Conservation (phyloP, 2,888 invertebrate genomes). For the Gastrophysa polygoni region DNA sequence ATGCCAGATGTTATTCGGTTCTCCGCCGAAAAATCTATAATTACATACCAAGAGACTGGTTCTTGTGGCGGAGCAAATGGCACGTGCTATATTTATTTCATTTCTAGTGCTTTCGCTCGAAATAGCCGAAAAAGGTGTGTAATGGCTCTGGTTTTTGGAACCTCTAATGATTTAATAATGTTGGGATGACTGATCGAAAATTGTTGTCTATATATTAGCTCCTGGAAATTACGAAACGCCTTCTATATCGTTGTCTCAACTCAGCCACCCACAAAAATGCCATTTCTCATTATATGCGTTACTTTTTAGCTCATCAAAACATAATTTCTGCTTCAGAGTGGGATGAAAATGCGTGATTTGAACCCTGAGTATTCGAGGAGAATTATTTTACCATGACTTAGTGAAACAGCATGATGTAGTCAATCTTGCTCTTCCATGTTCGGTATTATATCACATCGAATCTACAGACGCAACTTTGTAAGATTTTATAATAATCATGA, state of each 20-base stretch:
- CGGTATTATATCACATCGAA: no score
- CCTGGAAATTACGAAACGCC: background rate
- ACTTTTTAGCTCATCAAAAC: no score
- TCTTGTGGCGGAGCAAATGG: constrained; percentile 41
- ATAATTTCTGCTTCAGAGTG: no score
- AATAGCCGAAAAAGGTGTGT: constrained; percentile 33
- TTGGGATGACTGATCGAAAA: constrained; percentile 27
- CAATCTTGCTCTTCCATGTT: no score
- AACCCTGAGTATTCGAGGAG: no score
- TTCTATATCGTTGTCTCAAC: background rate
- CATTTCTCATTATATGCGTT: background rate
- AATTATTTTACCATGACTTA: no score
- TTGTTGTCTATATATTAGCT: background rate
- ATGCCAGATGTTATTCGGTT: constrained; percentile 47
- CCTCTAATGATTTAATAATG: constrained; percentile 29
- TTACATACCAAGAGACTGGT: constrained; percentile 36
- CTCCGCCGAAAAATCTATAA: constrained; percentile 48
- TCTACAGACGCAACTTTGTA: no score
- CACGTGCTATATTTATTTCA: constrained; percentile 41
- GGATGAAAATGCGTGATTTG: no score
- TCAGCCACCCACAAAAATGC: background rate
- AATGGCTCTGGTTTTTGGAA: constrained; percentile 30
- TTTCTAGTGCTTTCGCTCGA: constrained; percentile 26
- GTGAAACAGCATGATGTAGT: no score
- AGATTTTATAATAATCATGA: no score